A percentile compares a stretch with the other conserved stretches of the same genome.
Evolutionary conservation across 2,888 invertebrate species (phyloP).

Genomic region (Lepetodrilus schrolli): DNA sequence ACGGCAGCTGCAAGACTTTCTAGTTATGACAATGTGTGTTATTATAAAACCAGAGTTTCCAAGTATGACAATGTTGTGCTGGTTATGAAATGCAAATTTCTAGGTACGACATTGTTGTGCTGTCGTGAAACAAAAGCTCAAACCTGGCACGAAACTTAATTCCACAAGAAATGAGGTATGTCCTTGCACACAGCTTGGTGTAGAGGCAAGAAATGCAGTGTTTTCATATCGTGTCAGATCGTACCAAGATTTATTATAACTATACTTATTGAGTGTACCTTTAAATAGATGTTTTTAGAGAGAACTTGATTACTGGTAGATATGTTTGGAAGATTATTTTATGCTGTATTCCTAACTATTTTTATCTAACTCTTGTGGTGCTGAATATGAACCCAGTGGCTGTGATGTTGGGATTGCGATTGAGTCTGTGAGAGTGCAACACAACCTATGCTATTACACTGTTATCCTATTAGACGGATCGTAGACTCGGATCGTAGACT

Average conservation of each 20-base stretch:
- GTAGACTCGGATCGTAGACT: too few relatives aligned
- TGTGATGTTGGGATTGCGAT: slow-evolving; percentile 9
- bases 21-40: neutral
- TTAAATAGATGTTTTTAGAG: neutral
- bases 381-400: slow-evolving; percentile 6
- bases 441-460: slow-evolving; percentile 22
- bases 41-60: too few relatives aligned
- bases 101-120: too few relatives aligned
- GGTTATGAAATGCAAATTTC: too few relatives aligned
- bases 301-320: neutral
- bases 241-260: slow-evolving; percentile 11
- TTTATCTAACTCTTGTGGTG: slow-evolving; percentile 21
- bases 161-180: too few relatives aligned
- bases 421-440: neutral
- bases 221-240: slow-evolving; percentile 13
- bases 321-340: neutral
- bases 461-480: neutral
- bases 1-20: neutral
- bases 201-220: too few relatives aligned
- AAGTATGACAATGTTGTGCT: too few relatives aligned
- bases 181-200: neutral
- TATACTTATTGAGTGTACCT: neutral
- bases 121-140: neutral
- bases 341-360: neutral
- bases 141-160: neutral